Base-by-base conservation (phyloP, 2,113 vertebrate genomes). In the Sciurus niger region DNA sequence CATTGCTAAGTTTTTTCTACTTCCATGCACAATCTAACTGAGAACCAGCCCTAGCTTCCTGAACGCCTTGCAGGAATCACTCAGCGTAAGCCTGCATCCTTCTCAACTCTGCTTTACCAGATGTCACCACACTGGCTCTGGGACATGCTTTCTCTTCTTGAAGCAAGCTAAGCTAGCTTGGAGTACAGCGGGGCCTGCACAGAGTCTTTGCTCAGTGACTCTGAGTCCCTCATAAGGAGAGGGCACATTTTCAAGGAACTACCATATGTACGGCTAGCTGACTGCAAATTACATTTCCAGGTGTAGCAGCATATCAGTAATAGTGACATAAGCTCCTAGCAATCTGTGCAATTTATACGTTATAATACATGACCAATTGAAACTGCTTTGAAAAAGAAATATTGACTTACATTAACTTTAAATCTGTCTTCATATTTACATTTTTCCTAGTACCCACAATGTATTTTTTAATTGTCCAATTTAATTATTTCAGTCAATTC, bases 101-200 rank as follows among this genome's bases (percentile, higher is more conserved):
- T 43, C 30, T 32, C 2, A 77, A 9, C 2, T 28, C 6, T 88
- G 6, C 25, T 77, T 58, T 67, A 8, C 24, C 70, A 58, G 9
- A 53, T 6, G 4, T 37, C 20, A 9, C 4, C 53, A 83, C 8
- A 32, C 28, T 22, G 67, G 17, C n/a, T 63, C 34, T 85, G 18
- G 4, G 16, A 32, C 18, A 2, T 8, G 24, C 22, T 34, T 87
- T 48, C 30, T 20, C 30, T 92, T 91, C 10, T 10, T 83, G 14
- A 3, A 65, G 3, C 34, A 63, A 92, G 25, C 11, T 25, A n/a
- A 34, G 24, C 55, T 51, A 43, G 12, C 51, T 85, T 40, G 11
- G 9, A 14, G 8, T 25, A 8, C 11, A 1, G 6, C 25, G 20
- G 4, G 60, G 43, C 14, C 2, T 1, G 32, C 14, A 60, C 24